phyloP scores from a whole-genome alignment of 2,888 invertebrate genomes.

The Monoplex corrugatus region DNA sequence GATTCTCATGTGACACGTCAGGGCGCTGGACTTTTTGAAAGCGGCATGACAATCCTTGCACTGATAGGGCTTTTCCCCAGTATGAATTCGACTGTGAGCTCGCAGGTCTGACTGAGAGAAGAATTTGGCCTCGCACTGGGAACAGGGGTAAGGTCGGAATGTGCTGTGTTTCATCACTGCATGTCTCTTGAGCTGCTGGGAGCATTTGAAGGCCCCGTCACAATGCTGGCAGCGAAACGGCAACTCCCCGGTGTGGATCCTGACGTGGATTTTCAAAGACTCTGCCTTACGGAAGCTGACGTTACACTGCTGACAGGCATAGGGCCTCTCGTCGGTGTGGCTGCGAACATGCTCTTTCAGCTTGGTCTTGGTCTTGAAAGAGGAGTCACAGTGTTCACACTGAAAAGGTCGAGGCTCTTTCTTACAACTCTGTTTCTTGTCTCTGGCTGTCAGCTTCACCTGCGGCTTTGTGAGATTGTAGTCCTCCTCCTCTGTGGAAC shows the following conservation, averaged over 20 bases:
- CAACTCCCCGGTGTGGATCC: neutral
- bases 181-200: slow-evolving; percentile 4
- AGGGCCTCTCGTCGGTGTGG: neutral
- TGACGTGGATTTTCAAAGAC: neutral
- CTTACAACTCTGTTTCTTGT: neutral
- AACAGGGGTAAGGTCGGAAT: neutral
- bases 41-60: neutral
- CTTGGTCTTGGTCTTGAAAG: neutral
- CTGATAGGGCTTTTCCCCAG: neutral
- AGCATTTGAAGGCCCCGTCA: neutral
- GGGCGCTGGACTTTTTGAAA: neutral
- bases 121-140: neutral
- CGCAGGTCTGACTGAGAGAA: neutral
- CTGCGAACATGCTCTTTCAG: neutral
- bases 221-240: neutral
- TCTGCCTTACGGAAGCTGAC: neutral
- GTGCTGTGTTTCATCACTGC: neutral
- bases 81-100: neutral
- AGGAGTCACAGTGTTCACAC: neutral
- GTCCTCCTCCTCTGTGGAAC: neutral
- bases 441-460: neutral
- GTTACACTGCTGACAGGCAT: neutral
- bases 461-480: neutral
- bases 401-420: neutral
- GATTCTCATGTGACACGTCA: neutral